phyloP scores from a whole-genome alignment of 1,140 invertebrate species.

The Acromyrmex charruanus region DNA sequence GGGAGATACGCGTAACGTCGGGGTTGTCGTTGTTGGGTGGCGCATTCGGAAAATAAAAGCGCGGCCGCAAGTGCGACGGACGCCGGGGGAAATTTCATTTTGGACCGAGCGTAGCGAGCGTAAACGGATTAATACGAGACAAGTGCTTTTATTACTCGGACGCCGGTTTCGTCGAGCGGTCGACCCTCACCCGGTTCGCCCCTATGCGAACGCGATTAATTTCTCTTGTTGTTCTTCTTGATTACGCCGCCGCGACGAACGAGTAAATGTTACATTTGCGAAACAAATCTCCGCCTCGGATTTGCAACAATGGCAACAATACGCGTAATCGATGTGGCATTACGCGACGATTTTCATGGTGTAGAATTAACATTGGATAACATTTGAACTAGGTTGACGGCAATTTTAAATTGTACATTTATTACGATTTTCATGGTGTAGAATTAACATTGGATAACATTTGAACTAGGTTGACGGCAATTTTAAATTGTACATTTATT shows the following conservation, averaged over 20 bases:
- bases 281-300: conserved; percentile 13
- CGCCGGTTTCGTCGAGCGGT: conserved; percentile 23
- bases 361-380: not conserved
- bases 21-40: conserved; percentile 12
- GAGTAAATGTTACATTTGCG: conserved; percentile 49
- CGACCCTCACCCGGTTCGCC: not conserved
- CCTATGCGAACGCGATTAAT: conserved; percentile 49
- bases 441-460: not conserved
- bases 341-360: not conserved
- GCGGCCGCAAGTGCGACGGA: conserved; percentile 34
- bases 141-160: conserved; percentile 62
- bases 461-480: not conserved
- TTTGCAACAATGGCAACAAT: conserved; percentile 20
- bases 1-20: conserved; percentile 14
- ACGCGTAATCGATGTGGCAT: conserved; percentile 21
- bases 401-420: not conserved
- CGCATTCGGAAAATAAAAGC: conserved; percentile 56
- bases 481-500: not conserved
- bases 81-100: conserved; percentile 49
- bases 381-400: not conserved
- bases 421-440: not conserved
- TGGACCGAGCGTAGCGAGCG: conserved; percentile 30
- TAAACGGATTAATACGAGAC: conserved; percentile 63
- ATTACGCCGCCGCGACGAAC: conserved; percentile 32
- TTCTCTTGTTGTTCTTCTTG: conserved; percentile 55